A percentile compares a stretch with the other conserved stretches of the same genome.
phyloP scores from a whole-genome alignment of 2,113 vertebrate species.

The Sinocyclocheilus anophthalmus region DNA sequence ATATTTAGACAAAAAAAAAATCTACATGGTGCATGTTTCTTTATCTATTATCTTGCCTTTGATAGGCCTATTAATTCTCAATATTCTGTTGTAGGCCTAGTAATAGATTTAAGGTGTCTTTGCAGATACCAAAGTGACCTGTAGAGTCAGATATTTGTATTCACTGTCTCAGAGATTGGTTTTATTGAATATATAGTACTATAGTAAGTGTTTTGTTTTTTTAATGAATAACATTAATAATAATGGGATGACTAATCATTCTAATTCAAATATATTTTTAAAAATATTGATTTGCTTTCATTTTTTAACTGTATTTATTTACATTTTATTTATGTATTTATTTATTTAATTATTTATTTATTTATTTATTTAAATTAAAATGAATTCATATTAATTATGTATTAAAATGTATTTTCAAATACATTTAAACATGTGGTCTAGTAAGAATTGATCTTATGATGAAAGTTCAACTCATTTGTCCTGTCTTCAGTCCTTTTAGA shows the following conservation, averaged over 20 bases:
- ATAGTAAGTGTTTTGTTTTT: not conserved
- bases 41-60: not conserved
- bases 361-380: not conserved
- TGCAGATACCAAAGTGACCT: not conserved
- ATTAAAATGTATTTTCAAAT: not conserved
- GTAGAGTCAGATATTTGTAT: not conserved
- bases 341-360: too few species aligned
- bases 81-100: not conserved
- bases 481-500: not conserved
- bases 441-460: not conserved
- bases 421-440: not conserved
- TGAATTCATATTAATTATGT: not conserved
- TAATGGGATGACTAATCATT: not conserved
- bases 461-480: not conserved
- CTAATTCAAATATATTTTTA: too few species aligned
- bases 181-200: too few species aligned
- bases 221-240: not conserved
- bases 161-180: not conserved
- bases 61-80: not conserved
- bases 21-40: not conserved
- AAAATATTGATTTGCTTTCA: too few species aligned
- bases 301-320: too few species aligned
- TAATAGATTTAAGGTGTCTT: not conserved
- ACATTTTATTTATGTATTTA: too few species aligned
- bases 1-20: not conserved